These are phyloP conservation scores for Sus cebifrons DNA, from an alignment of 2,797 vertebrate genomes.

Conservation along the genomic window DNA sequence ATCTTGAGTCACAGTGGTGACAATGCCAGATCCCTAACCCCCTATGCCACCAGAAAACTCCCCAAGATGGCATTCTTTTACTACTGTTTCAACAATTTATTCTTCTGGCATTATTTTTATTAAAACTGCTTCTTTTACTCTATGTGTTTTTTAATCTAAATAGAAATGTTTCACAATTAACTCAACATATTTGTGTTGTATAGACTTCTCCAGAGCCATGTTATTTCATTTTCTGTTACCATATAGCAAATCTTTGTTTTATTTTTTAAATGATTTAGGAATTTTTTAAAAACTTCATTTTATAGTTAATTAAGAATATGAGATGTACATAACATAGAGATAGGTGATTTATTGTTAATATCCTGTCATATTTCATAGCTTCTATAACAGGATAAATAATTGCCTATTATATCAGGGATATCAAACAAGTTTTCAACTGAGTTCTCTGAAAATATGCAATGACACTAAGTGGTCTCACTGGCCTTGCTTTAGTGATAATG, in stretches of 20 bases:
- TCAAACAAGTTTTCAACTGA: neutral
- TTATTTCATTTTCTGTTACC: neutral
- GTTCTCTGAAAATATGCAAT: neutral
- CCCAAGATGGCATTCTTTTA: neutral
- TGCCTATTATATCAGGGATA: neutral
- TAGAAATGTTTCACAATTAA: neutral
- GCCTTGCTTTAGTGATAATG: conserved; percentile 23
- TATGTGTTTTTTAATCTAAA: neutral
- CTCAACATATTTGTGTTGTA: neutral
- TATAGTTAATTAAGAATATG: conserved; percentile 29
- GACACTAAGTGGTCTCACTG: conserved; percentile 19
- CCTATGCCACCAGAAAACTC: no score
- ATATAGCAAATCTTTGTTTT: neutral
- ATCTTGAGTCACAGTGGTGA: no score
- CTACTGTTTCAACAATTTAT: neutral
- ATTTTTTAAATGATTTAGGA: conserved; percentile 4
- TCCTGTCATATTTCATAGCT: conserved; percentile 12
- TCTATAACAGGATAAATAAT: conserved; percentile 35
- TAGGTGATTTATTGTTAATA: neutral
- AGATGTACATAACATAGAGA: neutral
- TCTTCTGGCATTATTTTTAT: neutral
- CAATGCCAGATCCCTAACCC: no score
- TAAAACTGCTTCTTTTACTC: neutral
- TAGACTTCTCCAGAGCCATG: neutral
- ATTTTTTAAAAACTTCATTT: conserved; percentile 28